These are phyloP conservation scores for Hexactinellida sp. DNA, from an alignment of 37 sponge, comb jelly and placozoan species.

Conservation along the genomic window DNA sequence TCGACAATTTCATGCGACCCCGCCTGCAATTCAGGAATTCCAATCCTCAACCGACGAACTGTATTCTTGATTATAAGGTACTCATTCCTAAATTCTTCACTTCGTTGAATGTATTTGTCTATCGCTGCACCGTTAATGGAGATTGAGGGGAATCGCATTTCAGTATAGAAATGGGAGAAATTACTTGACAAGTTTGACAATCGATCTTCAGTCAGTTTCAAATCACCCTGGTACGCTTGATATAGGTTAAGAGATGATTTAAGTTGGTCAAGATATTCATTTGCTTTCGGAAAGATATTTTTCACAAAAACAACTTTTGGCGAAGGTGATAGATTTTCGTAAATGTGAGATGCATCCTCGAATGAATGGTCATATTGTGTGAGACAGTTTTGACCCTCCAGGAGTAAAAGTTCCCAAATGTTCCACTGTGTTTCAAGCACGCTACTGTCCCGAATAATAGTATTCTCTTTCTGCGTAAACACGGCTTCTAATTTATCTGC, in stretches of 20 bases:
- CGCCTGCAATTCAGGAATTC: not conserved
- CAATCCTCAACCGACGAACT: not conserved
- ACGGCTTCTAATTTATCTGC: not conserved
- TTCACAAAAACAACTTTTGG: not conserved
- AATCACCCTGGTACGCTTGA: not conserved
- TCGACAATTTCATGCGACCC: not conserved
- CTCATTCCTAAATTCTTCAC: not conserved
- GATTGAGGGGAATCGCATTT: slow-evolving; percentile 5
- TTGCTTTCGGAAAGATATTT: not conserved
- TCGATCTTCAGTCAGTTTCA: not conserved
- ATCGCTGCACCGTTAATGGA: not conserved
- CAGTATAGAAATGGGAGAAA: not conserved
- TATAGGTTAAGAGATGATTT: not conserved
- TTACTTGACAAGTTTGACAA: not conserved
- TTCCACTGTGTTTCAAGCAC: not conserved
- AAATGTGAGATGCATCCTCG: not conserved
- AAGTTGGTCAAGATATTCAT: not conserved
- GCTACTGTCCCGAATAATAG: not conserved
- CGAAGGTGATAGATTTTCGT: not conserved
- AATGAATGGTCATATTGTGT: not conserved
- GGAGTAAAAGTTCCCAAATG: not conserved
- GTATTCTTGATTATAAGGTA: not conserved
- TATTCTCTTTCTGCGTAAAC: not conserved
- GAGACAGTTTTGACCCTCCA: not conserved
- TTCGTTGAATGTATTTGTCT: not conserved